These are phyloP conservation scores for Uropetala carovei DNA, from an alignment of 2,888 invertebrate genomes.

Conservation along the genomic window DNA sequence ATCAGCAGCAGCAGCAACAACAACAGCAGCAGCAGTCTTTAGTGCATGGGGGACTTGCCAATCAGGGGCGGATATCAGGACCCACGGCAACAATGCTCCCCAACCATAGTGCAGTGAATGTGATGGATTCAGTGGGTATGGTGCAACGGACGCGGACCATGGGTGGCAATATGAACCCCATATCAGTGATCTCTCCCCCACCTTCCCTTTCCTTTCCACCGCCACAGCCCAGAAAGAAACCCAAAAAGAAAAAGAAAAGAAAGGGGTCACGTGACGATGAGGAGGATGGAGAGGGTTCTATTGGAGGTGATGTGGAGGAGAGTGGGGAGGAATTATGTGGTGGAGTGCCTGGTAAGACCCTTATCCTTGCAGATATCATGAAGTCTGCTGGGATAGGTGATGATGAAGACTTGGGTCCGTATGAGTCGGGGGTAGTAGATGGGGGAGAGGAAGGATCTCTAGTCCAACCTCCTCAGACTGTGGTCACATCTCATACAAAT, in stretches of 20 bases:
- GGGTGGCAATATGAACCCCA: constrained; percentile 42
- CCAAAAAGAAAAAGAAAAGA: constrained; percentile 78
- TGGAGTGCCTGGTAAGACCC: constrained; percentile 73
- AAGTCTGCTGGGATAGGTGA: constrained; percentile 85
- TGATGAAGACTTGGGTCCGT: constrained; percentile 79
- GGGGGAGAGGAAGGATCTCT: constrained; percentile 42
- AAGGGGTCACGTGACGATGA: constrained; percentile 76
- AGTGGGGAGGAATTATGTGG: constrained; percentile 61
- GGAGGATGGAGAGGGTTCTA: constrained; percentile 51
- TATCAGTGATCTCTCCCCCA: constrained; percentile 67
- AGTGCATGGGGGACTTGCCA: constrained; percentile 57
- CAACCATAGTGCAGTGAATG: constrained; percentile 54
- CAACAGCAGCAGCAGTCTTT: constrained; percentile 66
- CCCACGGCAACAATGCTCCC: constrained; percentile 52
- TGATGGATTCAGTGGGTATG: constrained; percentile 49
- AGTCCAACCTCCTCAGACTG: constrained; percentile 50
- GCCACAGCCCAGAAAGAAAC: constrained; percentile 76
- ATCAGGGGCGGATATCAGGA: constrained; percentile 47
- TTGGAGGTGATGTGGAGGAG: constrained; percentile 31
- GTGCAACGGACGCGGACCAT: constrained; percentile 55
- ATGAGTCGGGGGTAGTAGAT: constrained; percentile 68
- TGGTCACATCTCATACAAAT: constrained; percentile 26
- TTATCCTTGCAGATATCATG: constrained; percentile 85
- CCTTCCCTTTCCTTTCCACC: constrained; percentile 73
- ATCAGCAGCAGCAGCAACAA: constrained; percentile 65